These are phyloP conservation scores for Drosophila monieri DNA, from an alignment of 2,888 invertebrate species.

Conservation along the genomic window DNA sequence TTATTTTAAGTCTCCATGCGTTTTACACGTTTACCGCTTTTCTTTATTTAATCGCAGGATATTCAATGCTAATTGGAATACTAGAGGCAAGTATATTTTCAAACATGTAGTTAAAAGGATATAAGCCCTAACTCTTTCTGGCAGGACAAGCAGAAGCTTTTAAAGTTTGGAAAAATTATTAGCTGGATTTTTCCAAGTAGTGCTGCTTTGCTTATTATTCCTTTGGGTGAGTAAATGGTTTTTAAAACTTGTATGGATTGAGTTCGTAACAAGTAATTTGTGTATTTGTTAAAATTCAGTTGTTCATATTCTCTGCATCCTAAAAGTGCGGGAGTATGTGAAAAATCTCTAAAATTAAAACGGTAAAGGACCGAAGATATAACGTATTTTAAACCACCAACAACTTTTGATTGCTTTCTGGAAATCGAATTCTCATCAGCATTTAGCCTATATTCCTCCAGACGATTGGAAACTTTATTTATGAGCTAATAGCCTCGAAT, in stretches of 20 bases:
- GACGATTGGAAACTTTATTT: slow-evolving; percentile 57
- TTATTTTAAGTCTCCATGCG: background rate
- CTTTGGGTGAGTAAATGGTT: background rate
- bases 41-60: background rate
- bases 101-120: background rate
- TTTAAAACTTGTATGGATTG: background rate
- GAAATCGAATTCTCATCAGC: slow-evolving; percentile 50
- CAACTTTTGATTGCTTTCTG: background rate
- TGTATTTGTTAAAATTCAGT: background rate
- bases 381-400: background rate
- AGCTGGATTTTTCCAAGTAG: background rate
- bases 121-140: background rate
- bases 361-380: background rate
- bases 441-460: slow-evolving; percentile 57
- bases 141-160: background rate
- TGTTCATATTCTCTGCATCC: background rate
- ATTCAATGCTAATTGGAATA: too few relatives aligned
- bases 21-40: background rate
- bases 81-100: too few relatives aligned
- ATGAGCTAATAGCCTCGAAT: slow-evolving; percentile 53
- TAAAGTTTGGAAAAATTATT: background rate
- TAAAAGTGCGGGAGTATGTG: background rate
- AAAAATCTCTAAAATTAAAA: background rate
- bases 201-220: background rate
- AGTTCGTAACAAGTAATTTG: background rate